Evolutionary conservation across 2,888 invertebrate species (phyloP).

Genomic region (Pachliopta kotzebuea): DNA sequence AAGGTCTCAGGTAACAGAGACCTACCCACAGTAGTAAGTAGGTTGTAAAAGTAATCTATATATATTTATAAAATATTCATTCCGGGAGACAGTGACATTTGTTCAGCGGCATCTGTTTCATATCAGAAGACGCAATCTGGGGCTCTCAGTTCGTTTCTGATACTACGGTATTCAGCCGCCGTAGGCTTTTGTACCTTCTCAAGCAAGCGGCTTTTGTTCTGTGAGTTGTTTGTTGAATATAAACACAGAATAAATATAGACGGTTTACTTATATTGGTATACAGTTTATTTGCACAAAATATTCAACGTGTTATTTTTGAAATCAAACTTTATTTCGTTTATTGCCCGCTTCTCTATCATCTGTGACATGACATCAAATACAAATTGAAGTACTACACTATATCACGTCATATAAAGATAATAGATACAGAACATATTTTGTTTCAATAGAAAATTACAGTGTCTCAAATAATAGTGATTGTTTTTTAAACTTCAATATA

Average conservation of each 20-base stretch:
- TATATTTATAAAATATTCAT: not conserved
- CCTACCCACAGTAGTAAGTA: too few relatives aligned
- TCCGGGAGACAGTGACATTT: not conserved
- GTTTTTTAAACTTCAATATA: too few relatives aligned
- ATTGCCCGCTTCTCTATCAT: too few relatives aligned
- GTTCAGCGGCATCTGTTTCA: conserved; percentile 1
- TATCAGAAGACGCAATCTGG: conserved; percentile 11
- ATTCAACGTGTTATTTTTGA: not conserved
- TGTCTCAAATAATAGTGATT: too few relatives aligned
- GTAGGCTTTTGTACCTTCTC: conserved; percentile 7
- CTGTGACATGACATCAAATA: too few relatives aligned
- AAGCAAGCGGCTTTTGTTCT: not conserved
- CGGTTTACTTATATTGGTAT: not conserved
- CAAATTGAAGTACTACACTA: too few relatives aligned
- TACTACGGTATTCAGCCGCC: conserved; percentile 6
- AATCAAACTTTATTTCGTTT: not conserved
- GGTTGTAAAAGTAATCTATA: not conserved
- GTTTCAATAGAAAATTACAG: too few relatives aligned
- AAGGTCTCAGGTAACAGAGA: too few relatives aligned
- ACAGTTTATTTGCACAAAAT: not conserved
- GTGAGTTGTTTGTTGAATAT: conserved; percentile 1
- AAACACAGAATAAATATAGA: not conserved
- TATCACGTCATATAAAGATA: too few relatives aligned
- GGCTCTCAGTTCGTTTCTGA: conserved; percentile 10
- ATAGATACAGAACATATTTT: too few relatives aligned